Evolutionary conservation across 2,797 vertebrate species (phyloP), one percentile per base, ranked within the genome.

Genomic region (Channa striata): DNA sequence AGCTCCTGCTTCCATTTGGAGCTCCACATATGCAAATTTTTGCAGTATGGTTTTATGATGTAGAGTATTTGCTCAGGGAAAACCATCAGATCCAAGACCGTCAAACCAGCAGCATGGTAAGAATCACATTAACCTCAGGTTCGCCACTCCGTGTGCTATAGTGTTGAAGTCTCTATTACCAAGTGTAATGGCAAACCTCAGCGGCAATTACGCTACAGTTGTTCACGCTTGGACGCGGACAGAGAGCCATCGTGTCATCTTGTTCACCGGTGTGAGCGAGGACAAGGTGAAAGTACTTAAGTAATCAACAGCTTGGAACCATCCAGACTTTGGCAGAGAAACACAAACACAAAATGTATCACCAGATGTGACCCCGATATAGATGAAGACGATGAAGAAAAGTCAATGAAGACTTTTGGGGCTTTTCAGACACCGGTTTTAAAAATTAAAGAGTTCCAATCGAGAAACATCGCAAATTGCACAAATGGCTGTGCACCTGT

Each of bases 1-100:
- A 47, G 21, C 47, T 64, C 6, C 2, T 50, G 34, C 6, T 61
- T 60, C 37, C 65, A 50, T 16, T 40, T 50, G 17, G 11, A 39
- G 61, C 30, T 39, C 75, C 11, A 54, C 25, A 66, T 77, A 81
- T 83, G 80, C 63, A n/a, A 40, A 83, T 80, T 44, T 36, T 40
- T 77, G 78, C 77, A 64, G 69, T 43, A 48, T n/a, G n/a, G 20
- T 64, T 82, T 84, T 53, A 77, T 53, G 65, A 70, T 23, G 14
- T 43, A 37, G 58, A 65, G 78, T 56, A 72, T 81, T 79, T 63
- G 33, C 73, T 50, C 63, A 50, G 42, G 61, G 54, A 74, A 75
- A 48, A 3, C 52, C 64, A 59, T 20, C 1, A 12, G 33, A 44
- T 60, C 5, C 21, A 8, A 59, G 49, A 60, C 56, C 36, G 53